A percentile compares a stretch with the other conserved stretches of the same genome.
phyloP scores from a whole-genome alignment of 2,797 vertebrate species.

The Okamejei kenojei region DNA sequence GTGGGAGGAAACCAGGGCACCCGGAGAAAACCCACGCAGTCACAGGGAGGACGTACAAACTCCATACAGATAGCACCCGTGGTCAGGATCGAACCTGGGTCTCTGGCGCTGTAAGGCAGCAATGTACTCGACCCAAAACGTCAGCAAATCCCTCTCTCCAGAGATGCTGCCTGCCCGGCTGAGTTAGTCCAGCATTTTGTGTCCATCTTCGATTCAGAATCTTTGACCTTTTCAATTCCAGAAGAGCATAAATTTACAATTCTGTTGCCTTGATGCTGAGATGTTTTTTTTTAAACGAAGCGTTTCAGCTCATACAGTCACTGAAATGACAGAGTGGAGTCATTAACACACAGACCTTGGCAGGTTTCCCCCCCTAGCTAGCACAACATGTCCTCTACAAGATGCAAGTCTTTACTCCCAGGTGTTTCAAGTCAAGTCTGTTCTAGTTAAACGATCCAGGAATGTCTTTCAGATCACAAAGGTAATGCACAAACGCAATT shows the following conservation, averaged over 20 bases:
- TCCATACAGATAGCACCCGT: too few relatives aligned
- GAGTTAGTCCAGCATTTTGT: too few relatives aligned
- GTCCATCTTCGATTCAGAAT: background rate
- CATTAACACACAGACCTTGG: background rate
- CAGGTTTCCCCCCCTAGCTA: background rate
- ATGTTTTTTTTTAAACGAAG: background rate
- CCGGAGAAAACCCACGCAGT: too few relatives aligned
- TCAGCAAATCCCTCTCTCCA: too few relatives aligned
- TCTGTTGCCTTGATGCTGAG: background rate
- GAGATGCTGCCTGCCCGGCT: too few relatives aligned
- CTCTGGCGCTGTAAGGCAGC: too few relatives aligned
- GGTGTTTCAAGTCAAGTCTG: conserved; percentile 11
- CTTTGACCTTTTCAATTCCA: background rate
- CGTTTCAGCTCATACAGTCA: background rate
- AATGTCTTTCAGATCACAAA: conserved; percentile 21
- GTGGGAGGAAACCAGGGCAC: too few relatives aligned
- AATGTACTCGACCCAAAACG: too few relatives aligned
- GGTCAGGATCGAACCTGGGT: too few relatives aligned
- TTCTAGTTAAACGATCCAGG: conserved; percentile 12
- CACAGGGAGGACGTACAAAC: too few relatives aligned
- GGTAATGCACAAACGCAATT: conserved; percentile 13
- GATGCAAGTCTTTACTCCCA: background rate
- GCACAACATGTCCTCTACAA: background rate
- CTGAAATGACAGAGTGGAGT: background rate
- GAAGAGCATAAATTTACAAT: background rate